Conservation (phyloP, 2,113 vertebrate species). For the Saimiri boliviensis region DNA sequence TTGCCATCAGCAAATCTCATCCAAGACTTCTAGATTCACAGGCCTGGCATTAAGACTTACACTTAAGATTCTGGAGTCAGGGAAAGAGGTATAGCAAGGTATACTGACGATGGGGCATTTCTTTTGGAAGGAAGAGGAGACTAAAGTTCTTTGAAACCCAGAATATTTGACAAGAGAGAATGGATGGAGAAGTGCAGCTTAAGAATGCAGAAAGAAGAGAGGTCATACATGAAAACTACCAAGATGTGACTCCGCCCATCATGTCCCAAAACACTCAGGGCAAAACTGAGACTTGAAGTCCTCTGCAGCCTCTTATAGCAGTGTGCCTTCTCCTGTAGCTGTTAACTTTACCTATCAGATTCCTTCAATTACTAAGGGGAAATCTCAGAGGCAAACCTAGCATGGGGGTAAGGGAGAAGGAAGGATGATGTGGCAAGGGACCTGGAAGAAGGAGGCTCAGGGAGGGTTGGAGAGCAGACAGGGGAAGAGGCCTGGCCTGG, state of each 20-base stretch:
- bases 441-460: background rate
- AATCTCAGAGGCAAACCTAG: background rate
- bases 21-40: background rate
- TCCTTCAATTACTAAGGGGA: background rate
- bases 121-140: background rate
- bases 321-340: rapidly evolving
- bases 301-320: background rate
- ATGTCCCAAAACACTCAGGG: background rate
- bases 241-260: background rate
- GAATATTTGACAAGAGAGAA: background rate
- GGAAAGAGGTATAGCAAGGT: no score
- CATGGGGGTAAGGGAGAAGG: background rate
- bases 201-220: background rate
- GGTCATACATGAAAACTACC: background rate
- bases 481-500: background rate
- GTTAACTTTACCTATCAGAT: background rate
- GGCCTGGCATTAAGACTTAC: background rate
- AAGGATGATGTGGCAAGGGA: background rate
- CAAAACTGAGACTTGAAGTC: background rate
- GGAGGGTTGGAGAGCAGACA: background rate
- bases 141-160: background rate
- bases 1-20: background rate
- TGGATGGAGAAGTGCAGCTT: rapidly evolving
- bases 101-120: rapidly evolving
- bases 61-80: no score